Evolutionary conservation across 2,113 vertebrate genomes (phyloP).

Genomic region (Phrynosoma platyrhinos): DNA sequence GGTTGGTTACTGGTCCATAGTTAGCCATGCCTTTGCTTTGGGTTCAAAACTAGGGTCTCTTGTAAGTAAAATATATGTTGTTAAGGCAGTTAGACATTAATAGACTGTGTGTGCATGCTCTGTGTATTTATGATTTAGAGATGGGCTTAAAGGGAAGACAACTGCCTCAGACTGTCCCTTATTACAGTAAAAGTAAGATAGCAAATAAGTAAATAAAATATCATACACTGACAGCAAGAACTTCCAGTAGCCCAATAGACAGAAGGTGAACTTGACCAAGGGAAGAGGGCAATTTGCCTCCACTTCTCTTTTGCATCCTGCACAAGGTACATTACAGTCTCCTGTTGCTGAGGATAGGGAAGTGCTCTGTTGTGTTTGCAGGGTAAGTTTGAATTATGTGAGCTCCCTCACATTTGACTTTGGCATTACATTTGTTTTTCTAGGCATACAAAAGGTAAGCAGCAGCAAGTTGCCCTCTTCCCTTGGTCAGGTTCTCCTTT

Average conservation of each 20-base stretch:
- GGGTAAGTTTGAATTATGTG: neutral
- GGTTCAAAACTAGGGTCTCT: neutral
- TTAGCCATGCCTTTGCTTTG: neutral
- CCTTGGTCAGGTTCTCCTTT: too few relatives aligned
- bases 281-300: too few relatives aligned
- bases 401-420: neutral
- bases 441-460: too few relatives aligned
- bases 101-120: neutral
- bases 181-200: neutral
- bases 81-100: too few relatives aligned
- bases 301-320: too few relatives aligned
- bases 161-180: neutral
- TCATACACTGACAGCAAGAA: too few relatives aligned
- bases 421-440: neutral
- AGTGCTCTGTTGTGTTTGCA: neutral
- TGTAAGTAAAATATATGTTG: neutral
- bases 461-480: too few relatives aligned
- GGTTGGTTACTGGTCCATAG: neutral
- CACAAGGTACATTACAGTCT: neutral
- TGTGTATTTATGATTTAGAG: neutral
- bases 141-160: neutral
- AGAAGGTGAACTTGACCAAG: too few relatives aligned
- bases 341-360: neutral
- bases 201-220: too few relatives aligned
- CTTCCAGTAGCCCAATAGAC: too few relatives aligned